A percentile compares a stretch with the other conserved stretches of the same genome.
These are phyloP conservation scores for Taeniopygia guttata DNA, from an alignment of 2,797 vertebrate genomes.

Conservation along the genomic window DNA sequence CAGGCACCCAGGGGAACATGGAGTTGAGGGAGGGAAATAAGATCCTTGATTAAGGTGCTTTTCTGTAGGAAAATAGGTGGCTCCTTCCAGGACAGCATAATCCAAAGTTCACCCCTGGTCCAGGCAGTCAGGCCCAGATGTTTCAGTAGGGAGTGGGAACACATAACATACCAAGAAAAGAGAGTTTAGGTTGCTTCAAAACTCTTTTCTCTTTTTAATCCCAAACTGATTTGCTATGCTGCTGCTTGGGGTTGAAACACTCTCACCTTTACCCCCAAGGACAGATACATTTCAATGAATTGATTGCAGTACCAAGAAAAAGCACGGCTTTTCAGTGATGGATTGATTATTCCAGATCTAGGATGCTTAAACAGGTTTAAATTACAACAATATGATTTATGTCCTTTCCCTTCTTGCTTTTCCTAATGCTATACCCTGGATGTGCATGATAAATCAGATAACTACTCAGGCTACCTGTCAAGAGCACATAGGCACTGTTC, in stretches of 20 bases:
- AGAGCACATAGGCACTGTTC: background rate
- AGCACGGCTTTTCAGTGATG: background rate
- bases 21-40: background rate
- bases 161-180: background rate
- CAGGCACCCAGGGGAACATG: background rate
- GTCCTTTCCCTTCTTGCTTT: background rate
- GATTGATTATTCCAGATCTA: background rate
- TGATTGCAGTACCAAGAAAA: background rate
- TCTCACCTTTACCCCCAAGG: background rate
- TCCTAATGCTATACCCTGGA: background rate
- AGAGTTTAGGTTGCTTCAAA: background rate
- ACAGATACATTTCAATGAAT: background rate
- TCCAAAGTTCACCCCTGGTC: background rate
- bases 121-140: background rate
- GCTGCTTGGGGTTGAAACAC: background rate
- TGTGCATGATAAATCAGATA: background rate
- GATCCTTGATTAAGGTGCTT: accelerated
- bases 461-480: background rate
- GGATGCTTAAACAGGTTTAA: background rate
- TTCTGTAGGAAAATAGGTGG: background rate
- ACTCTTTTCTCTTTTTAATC: background rate
- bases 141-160: background rate
- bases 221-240: background rate
- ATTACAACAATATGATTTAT: background rate
- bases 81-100: background rate